These are phyloP conservation scores for Epicampocera succincta DNA, from an alignment of 2,888 invertebrate species.

Conservation along the genomic window DNA sequence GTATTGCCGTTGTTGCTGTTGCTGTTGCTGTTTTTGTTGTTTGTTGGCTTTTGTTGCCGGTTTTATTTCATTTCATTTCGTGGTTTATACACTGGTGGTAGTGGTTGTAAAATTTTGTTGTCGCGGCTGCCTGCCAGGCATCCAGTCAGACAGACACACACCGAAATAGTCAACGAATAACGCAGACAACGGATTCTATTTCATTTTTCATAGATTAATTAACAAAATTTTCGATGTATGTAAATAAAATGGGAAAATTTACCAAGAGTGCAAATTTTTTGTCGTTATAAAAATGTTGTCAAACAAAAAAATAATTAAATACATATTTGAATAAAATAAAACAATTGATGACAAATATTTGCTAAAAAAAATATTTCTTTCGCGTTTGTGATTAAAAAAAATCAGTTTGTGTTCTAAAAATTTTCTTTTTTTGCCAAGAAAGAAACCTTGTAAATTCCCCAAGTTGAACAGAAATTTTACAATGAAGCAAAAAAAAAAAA, in stretches of 20 bases:
- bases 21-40: constrained; percentile 43
- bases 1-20: constrained; percentile 38
- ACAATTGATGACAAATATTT: too few species aligned
- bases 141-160: constrained; percentile 55
- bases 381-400: too few species aligned
- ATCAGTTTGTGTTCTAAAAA: too few species aligned
- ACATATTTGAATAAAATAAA: too few species aligned
- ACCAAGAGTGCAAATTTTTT: too few species aligned
- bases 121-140: constrained; percentile 56
- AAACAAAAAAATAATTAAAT: too few species aligned
- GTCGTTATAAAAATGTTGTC: too few species aligned
- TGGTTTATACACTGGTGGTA: constrained; percentile 68
- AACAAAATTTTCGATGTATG: neutral
- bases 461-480: neutral
- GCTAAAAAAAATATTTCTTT: too few species aligned
- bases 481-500: constrained; percentile 1
- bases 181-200: constrained; percentile 39
- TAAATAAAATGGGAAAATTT: neutral
- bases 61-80: constrained; percentile 69
- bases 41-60: constrained; percentile 69
- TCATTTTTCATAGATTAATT: constrained; percentile 25
- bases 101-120: constrained; percentile 68
- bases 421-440: too few species aligned
- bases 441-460: too few species aligned
- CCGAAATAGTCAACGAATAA: constrained; percentile 43